Percentiles rank a stretch among this genome's conserved stretches.
These are phyloP conservation scores for Diprion similis DNA, from an alignment of 1,140 invertebrate genomes.

Conservation along the genomic window DNA sequence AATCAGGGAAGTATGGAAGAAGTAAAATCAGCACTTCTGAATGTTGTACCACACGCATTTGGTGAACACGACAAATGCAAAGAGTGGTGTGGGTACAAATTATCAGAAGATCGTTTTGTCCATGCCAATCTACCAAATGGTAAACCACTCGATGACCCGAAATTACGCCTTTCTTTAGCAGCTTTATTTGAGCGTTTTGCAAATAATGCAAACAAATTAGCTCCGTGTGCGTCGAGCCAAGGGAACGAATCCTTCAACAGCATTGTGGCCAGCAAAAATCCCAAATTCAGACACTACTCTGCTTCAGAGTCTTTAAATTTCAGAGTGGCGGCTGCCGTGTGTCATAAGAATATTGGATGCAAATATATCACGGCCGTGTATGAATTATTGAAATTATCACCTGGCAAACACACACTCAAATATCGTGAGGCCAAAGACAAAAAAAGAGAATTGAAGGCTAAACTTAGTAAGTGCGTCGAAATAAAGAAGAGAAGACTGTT, in stretches of 20 bases:
- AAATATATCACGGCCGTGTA: too few species aligned
- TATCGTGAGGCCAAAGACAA: too few species aligned
- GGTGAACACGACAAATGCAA: conserved; percentile 9
- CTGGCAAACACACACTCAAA: too few species aligned
- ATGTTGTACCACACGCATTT: conserved; percentile 9
- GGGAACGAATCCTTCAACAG: conserved; percentile 15
- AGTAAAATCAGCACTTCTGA: not conserved
- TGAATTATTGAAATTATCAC: too few species aligned
- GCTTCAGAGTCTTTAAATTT: too few species aligned
- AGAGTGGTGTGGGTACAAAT: not conserved
- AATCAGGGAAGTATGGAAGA: not conserved
- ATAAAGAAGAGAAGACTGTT: too few species aligned
- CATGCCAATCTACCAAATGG: not conserved
- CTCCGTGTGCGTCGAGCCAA: conserved; percentile 13
- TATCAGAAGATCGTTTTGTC: not conserved
- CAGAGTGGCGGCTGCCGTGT: too few species aligned
- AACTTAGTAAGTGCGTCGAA: too few species aligned
- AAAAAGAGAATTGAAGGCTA: too few species aligned
- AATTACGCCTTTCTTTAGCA: conserved; percentile 10
- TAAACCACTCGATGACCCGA: not conserved
- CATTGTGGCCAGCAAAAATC: conserved; percentile 11
- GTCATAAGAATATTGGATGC: too few species aligned
- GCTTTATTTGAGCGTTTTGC: not conserved
- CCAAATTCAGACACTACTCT: not conserved
- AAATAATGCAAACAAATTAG: conserved; percentile 1